These are phyloP conservation scores for Eurytoma californica DNA, from an alignment of 2,888 invertebrate genomes.

Conservation along the genomic window DNA sequence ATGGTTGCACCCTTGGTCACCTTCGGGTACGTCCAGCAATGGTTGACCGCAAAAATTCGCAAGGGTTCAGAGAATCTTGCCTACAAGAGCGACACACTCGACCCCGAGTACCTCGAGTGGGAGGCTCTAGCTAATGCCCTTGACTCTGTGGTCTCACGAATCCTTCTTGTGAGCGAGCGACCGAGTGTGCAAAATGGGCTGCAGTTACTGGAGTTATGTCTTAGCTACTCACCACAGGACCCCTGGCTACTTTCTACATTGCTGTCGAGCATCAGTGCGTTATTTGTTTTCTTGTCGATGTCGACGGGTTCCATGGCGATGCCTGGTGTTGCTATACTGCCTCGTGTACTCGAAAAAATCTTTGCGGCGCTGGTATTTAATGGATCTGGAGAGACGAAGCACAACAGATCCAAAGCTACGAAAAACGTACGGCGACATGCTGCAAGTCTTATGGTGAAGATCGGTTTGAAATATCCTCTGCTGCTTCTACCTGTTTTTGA, in stretches of 20 bases:
- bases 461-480: slow-evolving; percentile 90
- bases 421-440: slow-evolving; percentile 93
- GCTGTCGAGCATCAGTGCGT: slow-evolving; percentile 93
- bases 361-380: slow-evolving; percentile 89
- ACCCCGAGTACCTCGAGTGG: slow-evolving; percentile 89
- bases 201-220: slow-evolving; percentile 85
- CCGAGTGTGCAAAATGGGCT: slow-evolving; percentile 87
- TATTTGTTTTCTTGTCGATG: slow-evolving; percentile 93
- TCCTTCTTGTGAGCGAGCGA: slow-evolving; percentile 84
- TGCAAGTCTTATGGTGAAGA: slow-evolving; percentile 91
- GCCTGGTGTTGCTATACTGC: slow-evolving; percentile 82
- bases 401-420: slow-evolving; percentile 83
- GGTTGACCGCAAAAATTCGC: slow-evolving; percentile 86
- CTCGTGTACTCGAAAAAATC: slow-evolving; percentile 90
- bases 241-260: slow-evolving; percentile 88
- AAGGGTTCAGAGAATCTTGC: slow-evolving; percentile 77
- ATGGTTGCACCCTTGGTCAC: slow-evolving; percentile 88
- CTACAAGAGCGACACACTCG: slow-evolving; percentile 75
- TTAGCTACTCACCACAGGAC: slow-evolving; percentile 85
- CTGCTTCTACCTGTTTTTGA: slow-evolving; percentile 91
- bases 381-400: slow-evolving; percentile 81
- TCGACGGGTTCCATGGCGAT: slow-evolving; percentile 87
- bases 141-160: slow-evolving; percentile 88
- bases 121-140: slow-evolving; percentile 86
- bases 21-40: slow-evolving; percentile 88